Percentiles rank a stretch among this genome's conserved stretches.
phyloP scores from a whole-genome alignment of 2,113 vertebrate species.

The Cyphomyrus plagiostoma region DNA sequence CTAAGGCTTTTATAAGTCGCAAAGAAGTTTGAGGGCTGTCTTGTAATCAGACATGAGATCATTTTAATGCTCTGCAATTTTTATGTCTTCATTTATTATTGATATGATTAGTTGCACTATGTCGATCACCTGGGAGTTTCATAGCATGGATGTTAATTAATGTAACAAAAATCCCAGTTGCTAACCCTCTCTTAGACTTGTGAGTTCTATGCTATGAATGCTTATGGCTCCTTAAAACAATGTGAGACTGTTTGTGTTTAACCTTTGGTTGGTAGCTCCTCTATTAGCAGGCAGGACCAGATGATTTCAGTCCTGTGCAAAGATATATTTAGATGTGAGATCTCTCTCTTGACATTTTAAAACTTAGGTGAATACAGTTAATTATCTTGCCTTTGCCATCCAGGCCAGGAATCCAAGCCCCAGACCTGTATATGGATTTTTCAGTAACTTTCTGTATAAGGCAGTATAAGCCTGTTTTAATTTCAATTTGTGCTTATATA shows the following conservation, averaged over 20 bases:
- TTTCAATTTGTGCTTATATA: neutral
- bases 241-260: neutral
- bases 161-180: slow-evolving; percentile 49
- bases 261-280: neutral
- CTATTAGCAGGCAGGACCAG: neutral
- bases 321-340: neutral
- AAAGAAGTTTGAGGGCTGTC: slow-evolving; percentile 5
- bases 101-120: slow-evolving; percentile 58
- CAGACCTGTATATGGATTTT: neutral
- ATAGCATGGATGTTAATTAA: slow-evolving; percentile 59
- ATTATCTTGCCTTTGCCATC: neutral
- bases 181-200: slow-evolving; percentile 43
- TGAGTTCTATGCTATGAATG: slow-evolving; percentile 28
- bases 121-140: slow-evolving; percentile 51
- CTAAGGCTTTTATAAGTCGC: neutral
- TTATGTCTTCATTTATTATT: slow-evolving; percentile 42
- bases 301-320: neutral
- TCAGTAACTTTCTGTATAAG: neutral
- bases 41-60: neutral
- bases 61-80: slow-evolving; percentile 10
- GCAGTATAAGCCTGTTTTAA: neutral
- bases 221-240: slow-evolving; percentile 15
- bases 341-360: neutral
- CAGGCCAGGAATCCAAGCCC: neutral
- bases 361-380: neutral